Evolutionary conservation across 2,888 invertebrate species (phyloP).

Genomic region (Eustalomyia histrio): DNA sequence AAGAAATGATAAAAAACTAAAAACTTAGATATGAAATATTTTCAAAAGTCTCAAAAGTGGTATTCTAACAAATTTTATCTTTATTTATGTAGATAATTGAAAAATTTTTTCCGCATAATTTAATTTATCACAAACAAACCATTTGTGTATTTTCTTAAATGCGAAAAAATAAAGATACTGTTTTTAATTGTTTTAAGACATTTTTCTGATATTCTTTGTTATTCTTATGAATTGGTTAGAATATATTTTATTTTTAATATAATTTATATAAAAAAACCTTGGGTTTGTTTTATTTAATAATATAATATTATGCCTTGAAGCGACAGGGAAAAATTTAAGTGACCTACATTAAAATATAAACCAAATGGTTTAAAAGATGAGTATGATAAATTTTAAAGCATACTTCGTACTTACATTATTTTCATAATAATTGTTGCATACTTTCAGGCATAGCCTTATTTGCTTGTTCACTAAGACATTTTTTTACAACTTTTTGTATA

Average conservation of each 20-base stretch:
- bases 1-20: neutral
- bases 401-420: slow-evolving; percentile 31
- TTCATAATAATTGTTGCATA: slow-evolving; percentile 40
- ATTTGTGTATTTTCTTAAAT: slow-evolving; percentile 17
- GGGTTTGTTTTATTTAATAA: slow-evolving; percentile 31
- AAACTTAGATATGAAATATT: neutral
- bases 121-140: slow-evolving; percentile 20
- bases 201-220: neutral
- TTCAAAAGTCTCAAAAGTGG: neutral
- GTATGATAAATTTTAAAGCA: slow-evolving; percentile 16
- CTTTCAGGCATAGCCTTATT: slow-evolving; percentile 28
- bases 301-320: slow-evolving; percentile 31
- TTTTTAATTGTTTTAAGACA: slow-evolving; percentile 52
- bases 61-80: neutral
- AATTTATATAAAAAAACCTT: slow-evolving; percentile 13
- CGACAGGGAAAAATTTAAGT: slow-evolving; percentile 5
- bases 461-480: neutral
- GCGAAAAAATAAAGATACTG: slow-evolving; percentile 26
- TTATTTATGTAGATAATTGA: slow-evolving; percentile 2
- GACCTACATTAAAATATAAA: slow-evolving; percentile 39
- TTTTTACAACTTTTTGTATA: neutral
- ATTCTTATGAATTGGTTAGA: neutral
- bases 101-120: slow-evolving; percentile 48
- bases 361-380: neutral
- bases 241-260: neutral